Percentiles rank a stretch among this genome's conserved stretches.
These are phyloP conservation scores for Cnemophilus loriae DNA, from an alignment of 2,113 vertebrate genomes.

Conservation along the genomic window DNA sequence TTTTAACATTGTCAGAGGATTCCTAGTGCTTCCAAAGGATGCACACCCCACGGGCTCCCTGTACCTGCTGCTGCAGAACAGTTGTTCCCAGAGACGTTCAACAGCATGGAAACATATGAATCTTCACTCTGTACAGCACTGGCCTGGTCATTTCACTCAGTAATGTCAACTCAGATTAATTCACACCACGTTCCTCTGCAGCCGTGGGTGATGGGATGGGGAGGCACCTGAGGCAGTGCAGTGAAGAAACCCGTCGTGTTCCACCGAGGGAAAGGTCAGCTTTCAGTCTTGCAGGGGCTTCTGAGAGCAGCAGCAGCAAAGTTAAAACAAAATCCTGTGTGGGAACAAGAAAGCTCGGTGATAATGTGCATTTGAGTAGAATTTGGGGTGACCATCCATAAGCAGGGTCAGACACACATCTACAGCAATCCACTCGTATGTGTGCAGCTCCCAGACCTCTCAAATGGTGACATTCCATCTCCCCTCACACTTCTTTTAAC, in stretches of 20 bases:
- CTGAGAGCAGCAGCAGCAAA: neutral
- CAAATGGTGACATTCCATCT: neutral
- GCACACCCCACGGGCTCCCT: neutral
- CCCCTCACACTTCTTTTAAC: neutral
- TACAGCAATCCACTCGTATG: rapidly evolving
- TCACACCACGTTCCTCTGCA: neutral
- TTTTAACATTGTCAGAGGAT: neutral
- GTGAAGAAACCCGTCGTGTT: rapidly evolving
- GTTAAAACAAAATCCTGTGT: neutral
- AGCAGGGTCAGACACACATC: neutral
- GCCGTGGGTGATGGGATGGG: neutral
- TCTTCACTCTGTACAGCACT: neutral
- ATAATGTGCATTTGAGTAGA: neutral
- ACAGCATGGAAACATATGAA: rapidly evolving
- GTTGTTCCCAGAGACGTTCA: neutral
- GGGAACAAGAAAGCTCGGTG: neutral
- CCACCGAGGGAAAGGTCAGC: neutral
- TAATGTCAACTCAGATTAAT: neutral
- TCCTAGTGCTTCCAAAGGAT: neutral
- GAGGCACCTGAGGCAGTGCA: neutral
- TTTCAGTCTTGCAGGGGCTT: neutral
- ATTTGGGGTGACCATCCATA: neutral
- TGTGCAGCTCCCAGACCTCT: neutral
- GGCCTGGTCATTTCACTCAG: neutral
- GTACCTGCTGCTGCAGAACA: neutral